These are phyloP conservation scores for Orthonychiurus folsomi DNA, from an alignment of 2,888 invertebrate genomes.

Conservation along the genomic window DNA sequence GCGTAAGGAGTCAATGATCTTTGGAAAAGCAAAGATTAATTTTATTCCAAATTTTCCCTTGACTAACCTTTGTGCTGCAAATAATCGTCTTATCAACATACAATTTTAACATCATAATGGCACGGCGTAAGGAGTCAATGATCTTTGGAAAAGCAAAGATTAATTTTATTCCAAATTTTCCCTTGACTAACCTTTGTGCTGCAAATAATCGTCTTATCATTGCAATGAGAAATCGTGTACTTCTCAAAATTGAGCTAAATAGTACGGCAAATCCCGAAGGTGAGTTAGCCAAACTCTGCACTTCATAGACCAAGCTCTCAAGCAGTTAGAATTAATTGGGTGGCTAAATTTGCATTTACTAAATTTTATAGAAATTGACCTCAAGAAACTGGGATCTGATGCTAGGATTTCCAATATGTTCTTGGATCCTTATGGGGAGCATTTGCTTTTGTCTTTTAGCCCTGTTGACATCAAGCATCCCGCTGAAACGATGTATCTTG, in stretches of 20 bases:
- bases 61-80: constrained; percentile 69
- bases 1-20: constrained; percentile 65
- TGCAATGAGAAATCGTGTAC: constrained; percentile 69
- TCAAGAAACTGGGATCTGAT: constrained; percentile 54
- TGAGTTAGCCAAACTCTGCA: constrained; percentile 42
- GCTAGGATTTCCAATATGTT: constrained; percentile 60
- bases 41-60: constrained; percentile 70
- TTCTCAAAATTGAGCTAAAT: constrained; percentile 72
- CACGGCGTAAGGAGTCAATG: constrained; percentile 55
- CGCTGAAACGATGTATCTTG: constrained; percentile 67
- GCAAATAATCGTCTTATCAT: constrained; percentile 74
- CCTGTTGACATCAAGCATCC: constrained; percentile 53
- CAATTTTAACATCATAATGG: too few species aligned
- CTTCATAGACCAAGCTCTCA: neutral
- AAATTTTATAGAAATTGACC: constrained; percentile 35
- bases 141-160: constrained; percentile 80
- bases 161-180: constrained; percentile 66
- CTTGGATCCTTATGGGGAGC: constrained; percentile 77
- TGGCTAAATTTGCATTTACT: neutral
- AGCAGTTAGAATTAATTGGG: neutral
- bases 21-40: constrained; percentile 72
- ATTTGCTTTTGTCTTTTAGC: constrained; percentile 66
- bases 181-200: constrained; percentile 69
- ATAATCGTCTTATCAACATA: constrained; percentile 70
- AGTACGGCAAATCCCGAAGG: constrained; percentile 70